phyloP scores from a whole-genome alignment of 1,140 invertebrate species.

The Berghia stephanieae region DNA sequence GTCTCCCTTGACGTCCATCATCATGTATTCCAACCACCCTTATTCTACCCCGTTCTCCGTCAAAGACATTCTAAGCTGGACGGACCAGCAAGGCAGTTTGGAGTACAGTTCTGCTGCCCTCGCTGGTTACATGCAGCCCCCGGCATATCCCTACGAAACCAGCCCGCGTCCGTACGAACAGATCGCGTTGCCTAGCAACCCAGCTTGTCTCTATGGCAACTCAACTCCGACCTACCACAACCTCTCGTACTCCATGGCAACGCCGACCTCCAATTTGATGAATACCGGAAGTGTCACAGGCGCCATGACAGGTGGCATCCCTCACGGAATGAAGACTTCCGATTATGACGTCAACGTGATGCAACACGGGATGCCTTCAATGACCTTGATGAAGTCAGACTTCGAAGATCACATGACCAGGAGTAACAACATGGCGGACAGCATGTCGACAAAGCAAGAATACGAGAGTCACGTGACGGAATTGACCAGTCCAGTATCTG shows the following conservation, averaged over 20 bases:
- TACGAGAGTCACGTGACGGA: constrained; percentile 33
- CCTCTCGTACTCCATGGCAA: constrained; percentile 29
- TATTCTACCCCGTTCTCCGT: constrained; percentile 60
- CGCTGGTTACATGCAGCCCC: constrained; percentile 13
- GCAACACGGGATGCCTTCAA: constrained; percentile 18
- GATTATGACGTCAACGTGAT: constrained; percentile 30
- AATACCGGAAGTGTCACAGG: background rate
- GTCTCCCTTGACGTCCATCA: too few species aligned
- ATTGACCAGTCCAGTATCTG: constrained; percentile 3
- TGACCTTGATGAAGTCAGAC: constrained; percentile 26
- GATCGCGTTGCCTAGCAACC: constrained; percentile 28
- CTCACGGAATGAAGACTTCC: constrained; percentile 24
- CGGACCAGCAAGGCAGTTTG: constrained; percentile 40
- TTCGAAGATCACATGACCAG: constrained; percentile 16
- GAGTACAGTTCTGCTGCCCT: constrained; percentile 23
- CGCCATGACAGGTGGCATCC: constrained; percentile 13
- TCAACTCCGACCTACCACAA: constrained; percentile 36
- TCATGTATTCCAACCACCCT: constrained; percentile 35
- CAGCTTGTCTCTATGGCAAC: constrained; percentile 42
- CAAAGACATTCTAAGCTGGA: constrained; percentile 63
- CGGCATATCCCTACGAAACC: constrained; percentile 29
- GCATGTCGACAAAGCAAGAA: constrained; percentile 30
- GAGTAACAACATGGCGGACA: too few species aligned
- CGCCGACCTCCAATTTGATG: constrained; percentile 19
- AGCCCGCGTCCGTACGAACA: constrained; percentile 30